phyloP scores from a whole-genome alignment of 2,113 vertebrate genomes.

The Riparia riparia region DNA sequence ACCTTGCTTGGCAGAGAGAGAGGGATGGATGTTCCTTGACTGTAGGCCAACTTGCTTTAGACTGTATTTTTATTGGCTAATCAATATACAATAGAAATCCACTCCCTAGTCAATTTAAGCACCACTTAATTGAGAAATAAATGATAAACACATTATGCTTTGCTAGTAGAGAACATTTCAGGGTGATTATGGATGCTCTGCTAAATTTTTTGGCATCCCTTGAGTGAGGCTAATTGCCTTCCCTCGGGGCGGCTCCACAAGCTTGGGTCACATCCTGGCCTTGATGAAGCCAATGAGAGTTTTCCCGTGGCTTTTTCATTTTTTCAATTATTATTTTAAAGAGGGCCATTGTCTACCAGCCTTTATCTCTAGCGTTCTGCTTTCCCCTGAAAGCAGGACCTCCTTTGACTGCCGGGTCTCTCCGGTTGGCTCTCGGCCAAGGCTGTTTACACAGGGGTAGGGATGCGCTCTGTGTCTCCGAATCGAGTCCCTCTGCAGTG shows the following conservation, averaged over 20 bases:
- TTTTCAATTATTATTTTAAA: conserved; percentile 9
- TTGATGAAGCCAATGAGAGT: neutral
- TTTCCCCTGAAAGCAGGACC: neutral
- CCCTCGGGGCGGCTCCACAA: neutral
- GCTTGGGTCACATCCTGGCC: conserved; percentile 27
- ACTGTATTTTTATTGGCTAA: conserved; percentile 57
- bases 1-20: neutral
- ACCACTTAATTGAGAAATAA: conserved; percentile 65
- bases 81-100: conserved; percentile 55
- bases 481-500: neutral
- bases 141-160: conserved; percentile 57
- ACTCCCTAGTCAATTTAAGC: conserved; percentile 50
- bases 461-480: neutral
- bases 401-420: neutral
- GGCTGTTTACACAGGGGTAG: neutral
- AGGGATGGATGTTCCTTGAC: neutral
- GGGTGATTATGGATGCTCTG: conserved; percentile 57
- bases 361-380: neutral
- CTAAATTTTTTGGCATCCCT: conserved; percentile 59
- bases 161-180: conserved; percentile 35
- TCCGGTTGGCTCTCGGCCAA: neutral
- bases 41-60: neutral
- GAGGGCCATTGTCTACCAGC: neutral
- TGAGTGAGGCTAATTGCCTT: conserved; percentile 50
- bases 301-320: neutral